These are phyloP conservation scores for Sapajus apella DNA, from an alignment of 2,113 vertebrate species.

Conservation along the genomic window DNA sequence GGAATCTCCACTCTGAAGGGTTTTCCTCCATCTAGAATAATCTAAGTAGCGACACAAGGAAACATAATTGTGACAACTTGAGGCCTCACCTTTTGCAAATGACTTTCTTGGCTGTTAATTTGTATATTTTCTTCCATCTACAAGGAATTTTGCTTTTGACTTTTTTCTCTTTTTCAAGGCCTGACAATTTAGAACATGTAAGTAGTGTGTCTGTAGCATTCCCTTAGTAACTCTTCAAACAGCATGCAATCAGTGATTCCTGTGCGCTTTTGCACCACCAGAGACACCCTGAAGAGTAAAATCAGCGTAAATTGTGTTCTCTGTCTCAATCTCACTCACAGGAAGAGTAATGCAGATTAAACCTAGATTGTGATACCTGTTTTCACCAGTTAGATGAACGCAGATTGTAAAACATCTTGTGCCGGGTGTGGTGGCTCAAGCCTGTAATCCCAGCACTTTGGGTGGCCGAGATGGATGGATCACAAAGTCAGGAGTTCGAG, in stretches of 20 bases:
- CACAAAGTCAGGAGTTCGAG: too few relatives aligned
- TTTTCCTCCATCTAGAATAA: conserved; percentile 80
- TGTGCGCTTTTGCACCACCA: neutral
- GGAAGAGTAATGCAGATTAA: neutral
- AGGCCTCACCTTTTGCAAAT: conserved; percentile 81
- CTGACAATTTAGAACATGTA: neutral
- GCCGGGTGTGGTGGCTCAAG: too few relatives aligned
- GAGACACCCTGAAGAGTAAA: neutral
- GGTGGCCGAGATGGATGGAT: too few relatives aligned
- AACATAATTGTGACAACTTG: conserved; percentile 76
- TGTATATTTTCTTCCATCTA: neutral
- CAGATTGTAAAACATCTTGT: neutral
- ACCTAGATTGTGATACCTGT: neutral
- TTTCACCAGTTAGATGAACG: neutral
- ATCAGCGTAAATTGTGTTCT: neutral
- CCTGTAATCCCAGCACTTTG: too few relatives aligned
- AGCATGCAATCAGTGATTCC: neutral
- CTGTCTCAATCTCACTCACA: neutral
- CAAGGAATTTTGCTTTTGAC: neutral
- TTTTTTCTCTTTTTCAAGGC: neutral
- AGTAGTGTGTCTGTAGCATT: neutral
- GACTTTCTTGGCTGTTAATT: conserved; percentile 77
- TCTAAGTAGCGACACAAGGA: conserved; percentile 78
- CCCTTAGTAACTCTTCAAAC: neutral
- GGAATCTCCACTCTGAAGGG: conserved; percentile 77